Evolutionary conservation across 2,888 invertebrate genomes (phyloP).

Genomic region (Stramonita haemastoma): DNA sequence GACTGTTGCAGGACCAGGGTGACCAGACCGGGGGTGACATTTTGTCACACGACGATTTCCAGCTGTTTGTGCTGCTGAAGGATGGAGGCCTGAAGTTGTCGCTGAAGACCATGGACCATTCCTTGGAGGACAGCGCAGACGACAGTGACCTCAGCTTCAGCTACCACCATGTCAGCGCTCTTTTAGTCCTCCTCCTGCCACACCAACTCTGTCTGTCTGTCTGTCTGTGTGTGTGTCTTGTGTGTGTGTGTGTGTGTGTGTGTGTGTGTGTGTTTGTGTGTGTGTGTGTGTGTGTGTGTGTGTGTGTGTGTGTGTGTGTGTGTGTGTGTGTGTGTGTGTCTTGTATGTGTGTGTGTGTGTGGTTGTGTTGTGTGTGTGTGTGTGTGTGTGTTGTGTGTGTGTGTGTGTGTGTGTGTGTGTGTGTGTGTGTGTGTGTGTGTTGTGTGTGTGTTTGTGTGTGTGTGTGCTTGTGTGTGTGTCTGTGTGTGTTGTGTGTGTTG

Average conservation of each 20-base stretch:
- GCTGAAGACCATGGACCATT: constrained; percentile 10
- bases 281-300: too few species aligned
- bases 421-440: too few species aligned
- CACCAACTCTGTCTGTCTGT: neutral
- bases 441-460: too few species aligned
- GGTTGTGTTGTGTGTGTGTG: too few species aligned
- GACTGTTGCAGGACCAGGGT: neutral
- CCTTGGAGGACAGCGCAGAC: neutral
- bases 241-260: neutral
- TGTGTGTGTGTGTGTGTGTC: too few species aligned
- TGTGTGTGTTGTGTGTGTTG: too few species aligned
- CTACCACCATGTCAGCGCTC: neutral
- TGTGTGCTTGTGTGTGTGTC: too few species aligned
- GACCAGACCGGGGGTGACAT: neutral
- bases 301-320: too few species aligned
- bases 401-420: too few species aligned
- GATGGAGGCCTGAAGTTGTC: constrained; percentile 5
- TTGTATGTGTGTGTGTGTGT: too few species aligned
- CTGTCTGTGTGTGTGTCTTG: constrained; percentile 17
- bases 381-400: too few species aligned
- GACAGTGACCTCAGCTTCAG: neutral
- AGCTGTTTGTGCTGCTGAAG: neutral
- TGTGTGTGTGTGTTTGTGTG: neutral
- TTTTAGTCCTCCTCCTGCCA: neutral
- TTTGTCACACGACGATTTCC: neutral